Conservation (phyloP, 2,113 vertebrate genomes). For the Notarius quadriscutis region DNA sequence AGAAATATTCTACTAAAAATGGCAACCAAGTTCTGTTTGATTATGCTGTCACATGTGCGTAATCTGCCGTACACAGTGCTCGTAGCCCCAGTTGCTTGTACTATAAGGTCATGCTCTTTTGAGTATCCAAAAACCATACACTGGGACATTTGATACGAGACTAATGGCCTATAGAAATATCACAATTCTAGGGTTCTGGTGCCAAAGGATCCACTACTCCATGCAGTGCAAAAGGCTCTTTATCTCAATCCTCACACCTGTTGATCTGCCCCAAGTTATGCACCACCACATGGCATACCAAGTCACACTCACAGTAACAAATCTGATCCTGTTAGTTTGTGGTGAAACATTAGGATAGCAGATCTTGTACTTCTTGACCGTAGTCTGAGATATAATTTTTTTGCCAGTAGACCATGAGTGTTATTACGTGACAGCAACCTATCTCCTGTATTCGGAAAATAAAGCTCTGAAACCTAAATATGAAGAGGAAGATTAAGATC, state of each 20-base stretch:
- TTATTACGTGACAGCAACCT: constrained; percentile 69
- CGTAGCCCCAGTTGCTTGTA: neutral
- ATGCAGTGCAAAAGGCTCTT: constrained; percentile 39
- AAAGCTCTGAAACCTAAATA: constrained; percentile 29
- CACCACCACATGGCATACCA: constrained; percentile 61
- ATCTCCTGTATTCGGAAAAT: constrained; percentile 47
- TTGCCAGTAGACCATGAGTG: constrained; percentile 71
- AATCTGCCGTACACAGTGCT: neutral
- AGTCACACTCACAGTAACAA: constrained; percentile 52
- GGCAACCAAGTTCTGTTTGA: neutral
- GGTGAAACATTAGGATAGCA: constrained; percentile 57
- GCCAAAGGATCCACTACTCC: neutral
- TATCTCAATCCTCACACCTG: constrained; percentile 59
- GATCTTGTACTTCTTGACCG: constrained; percentile 65
- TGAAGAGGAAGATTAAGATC: constrained; percentile 61
- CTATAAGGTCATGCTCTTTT: neutral
- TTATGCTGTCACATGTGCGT: neutral
- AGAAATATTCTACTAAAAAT: neutral
- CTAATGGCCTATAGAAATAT: neutral
- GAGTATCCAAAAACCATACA: neutral
- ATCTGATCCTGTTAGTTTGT: constrained; percentile 52
- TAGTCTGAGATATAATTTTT: constrained; percentile 61
- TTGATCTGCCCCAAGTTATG: constrained; percentile 64
- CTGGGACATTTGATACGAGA: neutral
- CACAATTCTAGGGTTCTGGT: neutral